phyloP scores from a whole-genome alignment of 2,888 invertebrate species.

The Petrolisthes cinctipes region DNA sequence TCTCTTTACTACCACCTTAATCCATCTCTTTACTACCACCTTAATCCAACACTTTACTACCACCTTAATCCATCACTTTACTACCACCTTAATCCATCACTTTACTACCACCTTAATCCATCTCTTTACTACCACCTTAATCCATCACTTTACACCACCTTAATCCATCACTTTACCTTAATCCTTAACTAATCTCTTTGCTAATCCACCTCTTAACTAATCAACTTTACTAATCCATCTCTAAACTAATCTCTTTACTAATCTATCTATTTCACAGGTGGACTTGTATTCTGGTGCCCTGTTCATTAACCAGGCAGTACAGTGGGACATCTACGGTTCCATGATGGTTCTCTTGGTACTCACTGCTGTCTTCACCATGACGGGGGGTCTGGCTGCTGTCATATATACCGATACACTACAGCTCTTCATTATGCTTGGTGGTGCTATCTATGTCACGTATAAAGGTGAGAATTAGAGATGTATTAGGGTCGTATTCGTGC shows the following conservation, averaged over 20 bases:
- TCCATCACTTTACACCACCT: neutral
- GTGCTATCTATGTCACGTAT: slow-evolving; percentile 69
- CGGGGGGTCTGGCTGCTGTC: slow-evolving; percentile 69
- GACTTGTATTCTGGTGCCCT: slow-evolving; percentile 72
- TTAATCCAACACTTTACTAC: too few species aligned
- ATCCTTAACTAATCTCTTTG: neutral
- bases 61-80: neutral
- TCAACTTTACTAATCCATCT: neutral
- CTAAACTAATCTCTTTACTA: neutral
- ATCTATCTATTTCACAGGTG: slow-evolving; percentile 68
- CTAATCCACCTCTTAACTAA: neutral
- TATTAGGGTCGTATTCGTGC: neutral
- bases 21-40: too few species aligned
- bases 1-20: too few species aligned
- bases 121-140: neutral
- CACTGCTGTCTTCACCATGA: slow-evolving; percentile 70
- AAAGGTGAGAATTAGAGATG: slow-evolving; percentile 67
- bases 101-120: neutral
- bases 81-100: neutral
- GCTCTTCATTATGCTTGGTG: slow-evolving; percentile 71
- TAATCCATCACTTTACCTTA: neutral
- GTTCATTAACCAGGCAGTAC: slow-evolving; percentile 71
- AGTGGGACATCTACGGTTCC: slow-evolving; percentile 69
- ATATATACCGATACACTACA: slow-evolving; percentile 72
- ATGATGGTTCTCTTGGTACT: slow-evolving; percentile 69